These are phyloP conservation scores for Oryzias celebensis DNA, from an alignment of 2,113 vertebrate genomes.

Conservation along the genomic window DNA sequence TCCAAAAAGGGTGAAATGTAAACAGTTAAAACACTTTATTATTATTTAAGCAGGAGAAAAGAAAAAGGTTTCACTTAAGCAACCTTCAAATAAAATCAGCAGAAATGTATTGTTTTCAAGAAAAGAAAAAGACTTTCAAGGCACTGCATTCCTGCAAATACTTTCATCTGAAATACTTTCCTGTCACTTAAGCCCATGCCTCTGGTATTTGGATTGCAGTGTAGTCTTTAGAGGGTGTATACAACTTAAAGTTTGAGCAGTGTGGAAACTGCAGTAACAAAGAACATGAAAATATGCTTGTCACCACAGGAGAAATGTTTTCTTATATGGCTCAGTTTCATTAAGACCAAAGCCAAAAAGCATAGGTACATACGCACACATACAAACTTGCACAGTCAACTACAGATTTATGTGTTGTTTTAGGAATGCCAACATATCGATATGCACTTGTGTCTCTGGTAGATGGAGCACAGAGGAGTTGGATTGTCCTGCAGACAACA, in stretches of 20 bases:
- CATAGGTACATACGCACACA: constrained; percentile 50
- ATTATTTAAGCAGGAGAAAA: constrained; percentile 72
- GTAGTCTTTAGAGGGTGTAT: constrained; percentile 62
- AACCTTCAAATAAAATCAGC: constrained; percentile 63
- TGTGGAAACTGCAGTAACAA: constrained; percentile 31
- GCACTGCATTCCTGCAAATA: constrained; percentile 85
- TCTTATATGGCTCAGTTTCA: constrained; percentile 61
- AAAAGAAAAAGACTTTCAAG: constrained; percentile 84
- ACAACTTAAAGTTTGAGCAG: constrained; percentile 48
- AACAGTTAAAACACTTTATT: constrained; percentile 62
- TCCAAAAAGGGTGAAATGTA: constrained; percentile 64
- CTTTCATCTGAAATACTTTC: constrained; percentile 67
- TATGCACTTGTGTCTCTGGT: constrained; percentile 45
- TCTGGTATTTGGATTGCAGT: constrained; percentile 58
- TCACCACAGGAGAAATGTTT: constrained; percentile 56
- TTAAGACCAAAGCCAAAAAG: constrained; percentile 61
- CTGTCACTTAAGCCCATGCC: constrained; percentile 44
- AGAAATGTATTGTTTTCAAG: constrained; percentile 74
- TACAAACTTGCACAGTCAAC: constrained; percentile 26
- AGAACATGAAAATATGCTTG: constrained; percentile 48
- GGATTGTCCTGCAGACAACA: constrained; percentile 14
- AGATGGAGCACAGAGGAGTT: constrained; percentile 17
- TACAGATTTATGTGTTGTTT: constrained; percentile 47
- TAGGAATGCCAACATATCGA: constrained; percentile 57
- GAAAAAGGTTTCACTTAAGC: constrained; percentile 60